Conservation (phyloP, 2,797 vertebrate species). For the Numenius phaeopus region DNA sequence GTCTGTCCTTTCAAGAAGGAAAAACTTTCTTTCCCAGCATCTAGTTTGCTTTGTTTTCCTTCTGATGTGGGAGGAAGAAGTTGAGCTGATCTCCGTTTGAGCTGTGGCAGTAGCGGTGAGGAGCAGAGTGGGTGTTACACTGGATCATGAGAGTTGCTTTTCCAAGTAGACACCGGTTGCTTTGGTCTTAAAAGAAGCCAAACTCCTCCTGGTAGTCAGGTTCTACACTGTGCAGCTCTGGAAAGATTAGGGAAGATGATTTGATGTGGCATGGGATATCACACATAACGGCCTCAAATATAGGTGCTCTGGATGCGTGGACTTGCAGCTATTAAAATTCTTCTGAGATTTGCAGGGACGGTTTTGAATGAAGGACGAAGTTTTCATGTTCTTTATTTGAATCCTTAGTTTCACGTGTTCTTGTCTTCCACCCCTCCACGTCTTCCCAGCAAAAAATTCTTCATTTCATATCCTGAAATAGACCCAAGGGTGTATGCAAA, state of each 20-base stretch:
- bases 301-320: neutral
- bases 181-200: neutral
- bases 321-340: neutral
- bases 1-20: neutral
- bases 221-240: neutral
- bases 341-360: neutral
- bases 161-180: neutral
- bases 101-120: neutral
- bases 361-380: neutral
- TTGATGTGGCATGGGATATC: neutral
- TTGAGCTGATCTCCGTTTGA: neutral
- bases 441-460: neutral
- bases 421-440: neutral
- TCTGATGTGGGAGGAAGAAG: neutral
- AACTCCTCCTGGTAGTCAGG: neutral
- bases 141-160: neutral
- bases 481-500: neutral
- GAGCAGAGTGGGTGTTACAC: neutral
- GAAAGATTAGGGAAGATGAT: neutral
- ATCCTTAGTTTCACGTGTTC: neutral
- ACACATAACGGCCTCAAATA: neutral
- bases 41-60: neutral
- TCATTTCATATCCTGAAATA: neutral
- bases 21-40: neutral
- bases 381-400: neutral